A percentile compares a stretch with the other conserved stretches of the same genome.
Conservation (phyloP, 1,140 invertebrate species). For the Stegodyphus mimosarum region DNA sequence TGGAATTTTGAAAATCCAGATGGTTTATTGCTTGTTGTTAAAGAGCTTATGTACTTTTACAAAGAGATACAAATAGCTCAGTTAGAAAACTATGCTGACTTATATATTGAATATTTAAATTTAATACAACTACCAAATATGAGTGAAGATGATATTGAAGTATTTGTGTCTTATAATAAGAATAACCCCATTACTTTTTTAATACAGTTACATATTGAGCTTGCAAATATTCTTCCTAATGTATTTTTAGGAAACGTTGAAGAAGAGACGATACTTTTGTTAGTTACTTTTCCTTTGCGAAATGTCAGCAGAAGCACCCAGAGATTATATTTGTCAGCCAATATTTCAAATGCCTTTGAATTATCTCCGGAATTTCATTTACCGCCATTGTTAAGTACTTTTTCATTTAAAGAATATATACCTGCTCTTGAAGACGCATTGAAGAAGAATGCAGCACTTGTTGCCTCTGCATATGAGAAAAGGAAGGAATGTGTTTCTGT, state of each 20-base stretch:
- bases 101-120: slow-evolving; percentile 28
- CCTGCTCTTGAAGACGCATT: slow-evolving; percentile 14
- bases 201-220: slow-evolving; percentile 18
- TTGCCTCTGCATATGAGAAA: slow-evolving; percentile 21
- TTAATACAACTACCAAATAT: slow-evolving; percentile 17
- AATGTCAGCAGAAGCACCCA: slow-evolving; percentile 18
- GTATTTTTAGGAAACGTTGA: neutral
- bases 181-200: slow-evolving; percentile 16
- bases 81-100: slow-evolving; percentile 3
- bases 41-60: slow-evolving; percentile 31
- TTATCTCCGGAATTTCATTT: neutral
- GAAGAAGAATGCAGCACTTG: neutral
- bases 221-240: neutral
- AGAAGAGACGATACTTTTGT: neutral
- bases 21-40: slow-evolving; percentile 10
- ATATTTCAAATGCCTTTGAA: neutral
- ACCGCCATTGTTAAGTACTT: neutral
- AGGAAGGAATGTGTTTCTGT: slow-evolving; percentile 19
- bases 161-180: slow-evolving; percentile 3
- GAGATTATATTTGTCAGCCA: slow-evolving; percentile 31
- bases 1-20: slow-evolving; percentile 24
- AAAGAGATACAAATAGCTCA: slow-evolving; percentile 27
- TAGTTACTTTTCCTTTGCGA: slow-evolving; percentile 18
- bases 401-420: slow-evolving; percentile 9
- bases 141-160: slow-evolving; percentile 46